Evolutionary conservation across 1,140 invertebrate genomes (phyloP).

Genomic region (Subanguina moxae): DNA sequence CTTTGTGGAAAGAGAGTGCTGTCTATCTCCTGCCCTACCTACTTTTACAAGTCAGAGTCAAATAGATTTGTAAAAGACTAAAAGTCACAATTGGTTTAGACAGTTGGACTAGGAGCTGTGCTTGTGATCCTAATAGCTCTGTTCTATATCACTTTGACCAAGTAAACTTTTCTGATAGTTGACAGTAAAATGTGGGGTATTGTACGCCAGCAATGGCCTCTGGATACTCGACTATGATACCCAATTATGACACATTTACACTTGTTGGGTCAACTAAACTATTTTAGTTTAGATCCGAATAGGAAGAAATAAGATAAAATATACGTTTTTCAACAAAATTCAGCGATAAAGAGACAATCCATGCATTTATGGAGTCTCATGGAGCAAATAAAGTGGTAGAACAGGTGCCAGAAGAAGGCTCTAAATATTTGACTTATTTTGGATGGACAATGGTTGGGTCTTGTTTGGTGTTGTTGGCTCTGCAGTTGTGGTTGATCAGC

Average conservation of each 20-base stretch:
- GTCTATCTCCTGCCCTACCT: constrained; percentile 42
- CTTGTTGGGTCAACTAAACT: too few species aligned
- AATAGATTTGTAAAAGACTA: not conserved
- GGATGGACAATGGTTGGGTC: constrained; percentile 36
- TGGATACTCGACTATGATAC: too few species aligned
- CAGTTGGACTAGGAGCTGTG: constrained; percentile 27
- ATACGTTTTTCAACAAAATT: too few species aligned
- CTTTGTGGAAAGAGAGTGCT: constrained; percentile 38
- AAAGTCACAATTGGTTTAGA: constrained; percentile 20
- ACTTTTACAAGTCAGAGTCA: constrained; percentile 24
- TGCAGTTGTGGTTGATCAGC: constrained; percentile 43
- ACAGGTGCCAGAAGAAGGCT: not conserved
- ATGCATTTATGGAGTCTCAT: constrained; percentile 26
- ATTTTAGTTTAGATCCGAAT: too few species aligned
- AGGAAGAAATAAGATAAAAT: too few species aligned
- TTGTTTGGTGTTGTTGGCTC: constrained; percentile 32
- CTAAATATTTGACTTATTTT: constrained; percentile 27
- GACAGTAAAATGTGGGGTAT: too few species aligned
- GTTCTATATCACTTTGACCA: constrained; percentile 22
- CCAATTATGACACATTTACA: too few species aligned
- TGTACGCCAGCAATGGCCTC: too few species aligned
- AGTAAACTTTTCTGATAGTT: too few species aligned
- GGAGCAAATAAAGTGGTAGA: not conserved
- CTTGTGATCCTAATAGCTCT: constrained; percentile 41
- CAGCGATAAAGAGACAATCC: constrained; percentile 27